These are phyloP conservation scores for Prosopocoilus inquinatus DNA, from an alignment of 2,888 invertebrate genomes.

Conservation along the genomic window DNA sequence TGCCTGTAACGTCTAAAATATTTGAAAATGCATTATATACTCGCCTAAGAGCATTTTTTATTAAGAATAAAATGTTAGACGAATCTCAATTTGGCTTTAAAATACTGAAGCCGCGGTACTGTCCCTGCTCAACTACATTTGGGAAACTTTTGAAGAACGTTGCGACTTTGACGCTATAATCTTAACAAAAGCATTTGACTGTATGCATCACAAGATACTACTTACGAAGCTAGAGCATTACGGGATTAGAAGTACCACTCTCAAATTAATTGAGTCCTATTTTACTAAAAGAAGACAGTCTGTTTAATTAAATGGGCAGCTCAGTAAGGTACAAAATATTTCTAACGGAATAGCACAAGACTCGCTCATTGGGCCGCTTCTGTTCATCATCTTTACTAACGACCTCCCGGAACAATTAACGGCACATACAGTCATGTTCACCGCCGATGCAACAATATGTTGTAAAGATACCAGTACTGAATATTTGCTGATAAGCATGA, in stretches of 20 bases:
- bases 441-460: neutral
- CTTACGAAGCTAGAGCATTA: neutral
- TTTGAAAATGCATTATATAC: no score
- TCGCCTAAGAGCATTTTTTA: no score
- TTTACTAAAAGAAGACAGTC: neutral
- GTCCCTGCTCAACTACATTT: no score
- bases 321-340: neutral
- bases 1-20: no score
- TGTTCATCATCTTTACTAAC: neutral
- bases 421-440: neutral
- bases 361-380: neutral
- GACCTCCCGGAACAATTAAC: neutral
- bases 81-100: no score
- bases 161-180: no score
- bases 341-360: neutral
- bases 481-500: no score
- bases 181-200: slow-evolving; percentile 6
- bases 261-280: neutral
- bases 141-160: no score
- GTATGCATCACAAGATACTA: neutral
- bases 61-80: no score
- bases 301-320: neutral
- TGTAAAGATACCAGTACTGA: no score
- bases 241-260: neutral
- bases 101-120: no score